A percentile compares a stretch with the other conserved stretches of the same genome.
These are phyloP conservation scores for Octodonta nipae DNA, from an alignment of 2,888 invertebrate genomes.

Conservation along the genomic window DNA sequence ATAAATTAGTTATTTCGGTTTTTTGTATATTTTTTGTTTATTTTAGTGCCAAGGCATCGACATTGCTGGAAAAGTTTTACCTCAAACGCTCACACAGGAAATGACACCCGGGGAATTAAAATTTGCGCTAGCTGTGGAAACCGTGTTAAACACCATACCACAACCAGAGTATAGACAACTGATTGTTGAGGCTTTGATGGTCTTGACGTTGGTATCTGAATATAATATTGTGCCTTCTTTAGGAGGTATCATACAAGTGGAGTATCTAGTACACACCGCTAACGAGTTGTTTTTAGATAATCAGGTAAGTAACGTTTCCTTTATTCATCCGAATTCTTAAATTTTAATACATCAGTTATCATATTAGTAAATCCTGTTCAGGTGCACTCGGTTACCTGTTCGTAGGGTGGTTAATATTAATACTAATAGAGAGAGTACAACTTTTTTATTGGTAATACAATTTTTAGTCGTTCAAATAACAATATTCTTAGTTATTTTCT, in stretches of 20 bases:
- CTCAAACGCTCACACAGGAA: conserved; percentile 89
- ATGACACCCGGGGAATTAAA: conserved; percentile 98
- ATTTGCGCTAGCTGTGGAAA: conserved; percentile 94
- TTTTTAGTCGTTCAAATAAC: no score
- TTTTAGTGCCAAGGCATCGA: conserved; percentile 80
- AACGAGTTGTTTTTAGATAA: conserved; percentile 91
- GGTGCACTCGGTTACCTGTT: no score
- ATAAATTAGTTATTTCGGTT: conserved; percentile 19
- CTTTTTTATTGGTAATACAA: no score
- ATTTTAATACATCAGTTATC: no score
- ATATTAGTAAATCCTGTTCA: no score
- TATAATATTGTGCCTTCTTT: conserved; percentile 65
- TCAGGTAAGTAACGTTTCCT: conserved; percentile 60
- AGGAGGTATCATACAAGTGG: conserved; percentile 74
- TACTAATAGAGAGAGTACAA: no score
- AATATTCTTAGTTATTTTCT: no score
- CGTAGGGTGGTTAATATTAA: no score
- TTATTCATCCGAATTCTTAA: no score
- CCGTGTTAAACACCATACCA: conserved; percentile 89
- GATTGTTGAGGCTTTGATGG: conserved; percentile 94
- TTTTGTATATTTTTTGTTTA: conserved; percentile 6
- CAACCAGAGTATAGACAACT: conserved; percentile 96
- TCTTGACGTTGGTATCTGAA: conserved; percentile 79
- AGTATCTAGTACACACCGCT: conserved; percentile 83
- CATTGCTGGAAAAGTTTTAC: conserved; percentile 81